Evolutionary conservation across 2,888 invertebrate species (phyloP).

Genomic region (Colostygia pectinataria): DNA sequence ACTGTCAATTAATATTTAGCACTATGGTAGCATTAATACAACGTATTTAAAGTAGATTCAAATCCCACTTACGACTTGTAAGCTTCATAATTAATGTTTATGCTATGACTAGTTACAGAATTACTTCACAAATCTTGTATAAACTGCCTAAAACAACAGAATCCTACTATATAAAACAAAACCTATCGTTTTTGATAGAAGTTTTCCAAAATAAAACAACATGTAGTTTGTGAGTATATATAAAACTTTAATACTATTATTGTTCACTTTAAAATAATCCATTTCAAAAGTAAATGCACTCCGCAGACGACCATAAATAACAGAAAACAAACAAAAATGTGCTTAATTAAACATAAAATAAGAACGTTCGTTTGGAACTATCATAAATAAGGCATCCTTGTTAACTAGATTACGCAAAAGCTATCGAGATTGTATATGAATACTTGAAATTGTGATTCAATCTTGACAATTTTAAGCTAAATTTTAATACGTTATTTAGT

Average conservation of each 20-base stretch:
- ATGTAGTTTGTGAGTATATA: slow-evolving; percentile 46
- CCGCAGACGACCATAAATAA: slow-evolving; percentile 47
- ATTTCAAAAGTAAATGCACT: slow-evolving; percentile 57
- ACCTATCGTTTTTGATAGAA: no score
- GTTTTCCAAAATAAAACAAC: slow-evolving; percentile 39
- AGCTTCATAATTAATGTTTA: no score
- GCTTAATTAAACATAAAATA: slow-evolving; percentile 41
- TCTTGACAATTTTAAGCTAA: slow-evolving; percentile 32
- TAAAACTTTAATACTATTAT: slow-evolving; percentile 75
- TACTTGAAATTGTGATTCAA: slow-evolving; percentile 22
- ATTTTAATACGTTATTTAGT: slow-evolving; percentile 38
- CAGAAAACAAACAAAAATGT: slow-evolving; percentile 33
- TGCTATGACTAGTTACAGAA: no score
- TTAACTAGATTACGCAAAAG: slow-evolving; percentile 56
- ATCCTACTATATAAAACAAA: no score
- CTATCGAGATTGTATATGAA: slow-evolving; percentile 33
- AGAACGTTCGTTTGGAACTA: slow-evolving; percentile 33
- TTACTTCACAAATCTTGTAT: no score
- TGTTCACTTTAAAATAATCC: slow-evolving; percentile 59
- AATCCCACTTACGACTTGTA: no score
- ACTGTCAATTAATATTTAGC: no score
- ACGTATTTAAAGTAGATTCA: no score
- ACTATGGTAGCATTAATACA: no score
- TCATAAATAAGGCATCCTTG: slow-evolving; percentile 50
- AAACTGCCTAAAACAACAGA: no score